Evolutionary conservation across 2,888 invertebrate species (phyloP), one percentile per base, ranked within the genome.

Genomic region (Lasioglossum pauxillum): DNA sequence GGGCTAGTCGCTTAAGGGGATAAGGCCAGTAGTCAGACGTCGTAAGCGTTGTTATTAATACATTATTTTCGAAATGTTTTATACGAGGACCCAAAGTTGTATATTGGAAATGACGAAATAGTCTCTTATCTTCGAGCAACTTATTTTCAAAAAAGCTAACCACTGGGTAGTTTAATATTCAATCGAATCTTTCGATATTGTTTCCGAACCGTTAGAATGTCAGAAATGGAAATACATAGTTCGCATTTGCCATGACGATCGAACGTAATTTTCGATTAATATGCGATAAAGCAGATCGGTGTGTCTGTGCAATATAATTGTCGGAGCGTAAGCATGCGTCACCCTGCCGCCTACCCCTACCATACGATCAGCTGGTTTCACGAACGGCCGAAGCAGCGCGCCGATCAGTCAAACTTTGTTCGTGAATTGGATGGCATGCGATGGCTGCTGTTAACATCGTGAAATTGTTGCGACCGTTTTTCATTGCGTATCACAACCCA

Each of bases 381-480:
- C 41, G 3, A 74, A 69, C 38, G 75, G 53, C 86, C 86, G 53
- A 71, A 53, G 57, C 27, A 83, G 88, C 88, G 85, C 81, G 41
- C 46, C 60, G 75, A 71, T 85, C 85, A 90, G 91, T 91, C 46
- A 38, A 84, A 46, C 27, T 79, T 57, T 12, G 81, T 82, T 49
- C 72, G 79, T 46, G 79, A 12, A 75, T 53, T 49, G 83, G 49
- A 46, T 86, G 82, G 82, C 80, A 72, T 82, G 82, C 83, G 73
- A 91, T 91, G 90, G 87, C 80, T 71, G 67, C 78, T 79, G 60
- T 73, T 81, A 80, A 49, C 89, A 67, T 75, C 71, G 64, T 49
- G 31, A 67, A 38, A 60, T 86, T 35, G 8, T 80, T 64, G 23
- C 78, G 57, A 81, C 67, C 53, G n/a, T 31, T 69, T 44, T 60